These are phyloP conservation scores for Meandrusa payeni DNA, from an alignment of 2,888 invertebrate genomes.

Conservation along the genomic window DNA sequence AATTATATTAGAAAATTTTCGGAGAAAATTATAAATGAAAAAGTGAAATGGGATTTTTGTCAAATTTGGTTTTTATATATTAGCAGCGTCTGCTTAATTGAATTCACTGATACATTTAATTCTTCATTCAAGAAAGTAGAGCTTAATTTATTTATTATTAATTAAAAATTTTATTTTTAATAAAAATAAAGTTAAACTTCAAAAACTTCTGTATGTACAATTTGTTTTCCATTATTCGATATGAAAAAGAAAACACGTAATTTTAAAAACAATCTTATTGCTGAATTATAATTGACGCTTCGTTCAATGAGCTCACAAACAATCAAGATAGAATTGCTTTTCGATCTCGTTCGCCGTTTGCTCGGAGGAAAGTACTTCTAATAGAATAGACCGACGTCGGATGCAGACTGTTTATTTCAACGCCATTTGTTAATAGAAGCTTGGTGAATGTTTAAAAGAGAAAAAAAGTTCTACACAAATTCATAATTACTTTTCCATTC, in stretches of 20 bases:
- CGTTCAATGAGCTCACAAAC: constrained; percentile 31
- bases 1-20: constrained; percentile 5
- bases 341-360: constrained; percentile 26
- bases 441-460: constrained; percentile 7
- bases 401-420: constrained; percentile 47
- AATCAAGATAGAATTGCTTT: constrained; percentile 34
- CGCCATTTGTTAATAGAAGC: constrained; percentile 33
- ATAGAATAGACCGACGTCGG: constrained; percentile 37
- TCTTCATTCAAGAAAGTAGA: neutral
- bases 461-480: neutral
- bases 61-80: neutral
- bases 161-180: neutral
- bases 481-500: too few species aligned
- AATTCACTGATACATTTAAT: constrained; percentile 7
- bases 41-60: constrained; percentile 5
- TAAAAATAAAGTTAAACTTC: neutral
- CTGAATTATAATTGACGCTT: constrained; percentile 26
- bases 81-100: constrained; percentile 2
- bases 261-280: constrained; percentile 21
- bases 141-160: neutral
- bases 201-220: too few species aligned
- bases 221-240: too few species aligned
- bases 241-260: neutral
- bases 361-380: constrained; percentile 31
- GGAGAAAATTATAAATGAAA: neutral